Percentiles rank a stretch among this genome's conserved stretches.
These are phyloP conservation scores for Siphlonurus alternatus DNA, from an alignment of 2,888 invertebrate genomes.

Conservation along the genomic window DNA sequence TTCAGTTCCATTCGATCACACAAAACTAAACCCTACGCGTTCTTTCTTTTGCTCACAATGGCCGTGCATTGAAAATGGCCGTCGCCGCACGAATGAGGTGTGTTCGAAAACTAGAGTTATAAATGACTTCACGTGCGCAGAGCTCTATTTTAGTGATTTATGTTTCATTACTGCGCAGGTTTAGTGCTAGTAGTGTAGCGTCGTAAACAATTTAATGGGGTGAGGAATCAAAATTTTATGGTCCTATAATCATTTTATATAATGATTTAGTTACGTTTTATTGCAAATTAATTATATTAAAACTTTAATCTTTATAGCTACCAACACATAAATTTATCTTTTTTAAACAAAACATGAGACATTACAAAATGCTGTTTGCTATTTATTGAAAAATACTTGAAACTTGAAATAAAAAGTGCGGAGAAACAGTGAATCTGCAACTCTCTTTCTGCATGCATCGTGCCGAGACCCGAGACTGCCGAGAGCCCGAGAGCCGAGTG, in stretches of 20 bases:
- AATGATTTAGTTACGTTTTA: not conserved
- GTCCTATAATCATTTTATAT: not conserved
- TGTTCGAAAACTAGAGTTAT: not conserved
- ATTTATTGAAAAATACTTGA: too few species aligned
- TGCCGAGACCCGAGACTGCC: too few species aligned
- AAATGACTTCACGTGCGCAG: not conserved
- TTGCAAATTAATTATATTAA: not conserved
- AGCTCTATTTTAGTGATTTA: not conserved
- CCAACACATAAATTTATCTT: too few species aligned
- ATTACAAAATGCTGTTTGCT: too few species aligned
- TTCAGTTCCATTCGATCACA: not conserved
- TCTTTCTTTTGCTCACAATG: not conserved
- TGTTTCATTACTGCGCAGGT: not conserved
- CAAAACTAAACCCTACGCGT: not conserved
- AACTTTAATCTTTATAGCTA: not conserved
- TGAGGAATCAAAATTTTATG: not conserved
- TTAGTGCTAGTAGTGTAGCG: not conserved
- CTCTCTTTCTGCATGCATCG: too few species aligned
- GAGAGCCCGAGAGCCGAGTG: too few species aligned
- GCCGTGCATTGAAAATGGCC: slow-evolving; percentile 3
- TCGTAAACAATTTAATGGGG: not conserved
- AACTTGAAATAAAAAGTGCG: too few species aligned
- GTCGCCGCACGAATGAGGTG: not conserved
- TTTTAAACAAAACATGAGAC: too few species aligned
- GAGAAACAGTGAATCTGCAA: too few species aligned